Conservation (phyloP, 1,140 invertebrate genomes). For the Cherax quadricarinatus region DNA sequence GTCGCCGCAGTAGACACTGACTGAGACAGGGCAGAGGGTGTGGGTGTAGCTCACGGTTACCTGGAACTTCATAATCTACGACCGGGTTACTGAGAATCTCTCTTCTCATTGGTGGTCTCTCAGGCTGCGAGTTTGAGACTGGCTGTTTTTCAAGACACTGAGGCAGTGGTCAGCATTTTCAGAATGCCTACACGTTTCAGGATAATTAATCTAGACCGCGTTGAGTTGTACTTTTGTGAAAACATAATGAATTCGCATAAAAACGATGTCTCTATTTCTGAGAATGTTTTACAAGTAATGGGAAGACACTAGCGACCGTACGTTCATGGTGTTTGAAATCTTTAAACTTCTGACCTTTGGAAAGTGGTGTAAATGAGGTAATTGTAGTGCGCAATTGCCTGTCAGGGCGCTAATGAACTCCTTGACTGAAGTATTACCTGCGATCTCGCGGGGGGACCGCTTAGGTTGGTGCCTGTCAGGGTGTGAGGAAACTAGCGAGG, state of each 20-base stretch:
- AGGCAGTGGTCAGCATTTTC: too few relatives aligned
- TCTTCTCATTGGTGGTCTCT: background rate
- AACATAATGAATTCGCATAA: too few relatives aligned
- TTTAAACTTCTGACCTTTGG: conserved; percentile 6
- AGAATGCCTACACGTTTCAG: too few relatives aligned
- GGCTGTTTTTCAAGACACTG: background rate
- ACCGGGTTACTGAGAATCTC: conserved; percentile 4
- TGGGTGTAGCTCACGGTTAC: conserved; percentile 1
- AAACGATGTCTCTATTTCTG: too few relatives aligned
- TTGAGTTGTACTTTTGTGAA: too few relatives aligned
- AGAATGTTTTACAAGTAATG: too few relatives aligned
- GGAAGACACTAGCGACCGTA: too few relatives aligned
- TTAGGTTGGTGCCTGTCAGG: background rate
- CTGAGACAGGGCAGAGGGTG: conserved; percentile 15
- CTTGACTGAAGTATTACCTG: conserved; percentile 60
- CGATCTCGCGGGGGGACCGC: conserved; percentile 7
- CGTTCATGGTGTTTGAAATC: background rate
- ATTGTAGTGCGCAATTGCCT: conserved; percentile 63
- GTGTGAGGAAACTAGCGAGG: background rate
- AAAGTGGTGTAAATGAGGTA: conserved; percentile 50
- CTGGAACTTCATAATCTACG: background rate
- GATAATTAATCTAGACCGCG: too few relatives aligned
- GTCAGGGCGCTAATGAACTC: conserved; percentile 52
- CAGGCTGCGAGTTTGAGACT: background rate
- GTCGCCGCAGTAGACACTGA: conserved; percentile 44